Base-by-base conservation (phyloP, 2,888 invertebrate genomes). In the Actias luna region DNA sequence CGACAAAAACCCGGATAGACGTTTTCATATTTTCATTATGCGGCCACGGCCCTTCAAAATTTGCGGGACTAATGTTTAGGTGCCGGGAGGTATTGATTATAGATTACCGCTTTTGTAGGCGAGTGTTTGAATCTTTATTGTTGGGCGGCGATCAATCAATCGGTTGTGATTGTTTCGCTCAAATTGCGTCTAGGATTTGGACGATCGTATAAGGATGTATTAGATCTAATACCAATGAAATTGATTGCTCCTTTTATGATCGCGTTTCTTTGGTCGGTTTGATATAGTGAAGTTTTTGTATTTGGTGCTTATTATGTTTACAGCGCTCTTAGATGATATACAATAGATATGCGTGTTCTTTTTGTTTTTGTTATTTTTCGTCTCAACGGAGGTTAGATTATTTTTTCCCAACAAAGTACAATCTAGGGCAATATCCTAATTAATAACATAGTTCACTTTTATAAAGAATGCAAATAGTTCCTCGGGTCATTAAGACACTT, bases 31-130 rank as follows among this genome's bases (percentile, higher is more conserved):
- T 75, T 69, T 76, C 74, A 73, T 72, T 72, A 73, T 69, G 61
- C 64, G 67, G 64, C 29, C 63, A 27, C 29, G 36, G 59, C 66
- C 66, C 63, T 71, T 68, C 65, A 69, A 63, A 77, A 73, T 72
- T 75, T 63, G 65, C 55, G 55, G 67, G 68, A 58, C 58, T 58
- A 58, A 64, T 69, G 66, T 64, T 72, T 70, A 74, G 66, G 75
- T 72, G 73, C 69, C 65, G 65, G 66, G 65, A 67, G 69, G 61
- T 74, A 78, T 78, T 64, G 78, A 78, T 77, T 76, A 73, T 72
- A 72, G 76, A 78, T 78, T 74, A 78, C 71, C 65, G 68, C 67
- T 75, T 70, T 70, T 67, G 69, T 67, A 66, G 60, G 61, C 61
- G 29, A 57, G 59, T 57, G 65, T 58, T 63, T 63, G 65, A 64